These are phyloP conservation scores for Slavum lentiscoides DNA, from an alignment of 2,888 invertebrate species.

Conservation along the genomic window DNA sequence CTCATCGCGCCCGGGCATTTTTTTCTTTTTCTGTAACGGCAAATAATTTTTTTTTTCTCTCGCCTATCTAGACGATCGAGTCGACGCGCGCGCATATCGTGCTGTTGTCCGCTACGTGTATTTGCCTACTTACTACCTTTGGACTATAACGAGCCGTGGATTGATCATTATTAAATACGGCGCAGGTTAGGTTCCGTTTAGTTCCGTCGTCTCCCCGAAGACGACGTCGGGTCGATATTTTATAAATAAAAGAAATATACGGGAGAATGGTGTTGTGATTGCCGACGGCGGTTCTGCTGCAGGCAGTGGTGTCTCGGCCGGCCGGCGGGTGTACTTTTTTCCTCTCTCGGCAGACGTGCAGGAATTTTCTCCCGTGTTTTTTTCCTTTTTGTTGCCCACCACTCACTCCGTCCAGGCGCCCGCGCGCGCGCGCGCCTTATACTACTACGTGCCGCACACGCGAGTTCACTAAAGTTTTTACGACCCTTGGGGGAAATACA, in stretches of 20 bases:
- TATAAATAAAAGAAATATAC: constrained; percentile 30
- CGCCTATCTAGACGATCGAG: neutral
- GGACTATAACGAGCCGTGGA: too few species aligned
- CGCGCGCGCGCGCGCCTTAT: too few species aligned
- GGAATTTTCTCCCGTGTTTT: constrained; percentile 45
- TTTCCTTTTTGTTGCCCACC: neutral
- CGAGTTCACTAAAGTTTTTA: constrained; percentile 47
- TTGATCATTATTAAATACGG: too few species aligned
- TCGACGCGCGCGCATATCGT: too few species aligned
- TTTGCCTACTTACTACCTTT: too few species aligned
- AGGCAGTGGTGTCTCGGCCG: neutral
- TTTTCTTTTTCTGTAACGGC: too few species aligned
- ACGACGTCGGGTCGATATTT: constrained; percentile 34
- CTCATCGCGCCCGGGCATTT: constrained; percentile 23
- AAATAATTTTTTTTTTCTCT: neutral
- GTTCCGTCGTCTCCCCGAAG: neutral
- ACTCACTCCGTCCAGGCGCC: neutral
- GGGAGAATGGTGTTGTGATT: constrained; percentile 12
- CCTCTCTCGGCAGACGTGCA: constrained; percentile 19
- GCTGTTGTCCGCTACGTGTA: too few species aligned
- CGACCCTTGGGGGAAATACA: constrained; percentile 48
- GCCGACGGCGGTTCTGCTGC: neutral
- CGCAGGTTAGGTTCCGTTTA: neutral
- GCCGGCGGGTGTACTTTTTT: constrained; percentile 11
- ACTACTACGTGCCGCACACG: neutral